phyloP scores from a whole-genome alignment of 2,113 vertebrate species.

The Aleadryas rufinucha region DNA sequence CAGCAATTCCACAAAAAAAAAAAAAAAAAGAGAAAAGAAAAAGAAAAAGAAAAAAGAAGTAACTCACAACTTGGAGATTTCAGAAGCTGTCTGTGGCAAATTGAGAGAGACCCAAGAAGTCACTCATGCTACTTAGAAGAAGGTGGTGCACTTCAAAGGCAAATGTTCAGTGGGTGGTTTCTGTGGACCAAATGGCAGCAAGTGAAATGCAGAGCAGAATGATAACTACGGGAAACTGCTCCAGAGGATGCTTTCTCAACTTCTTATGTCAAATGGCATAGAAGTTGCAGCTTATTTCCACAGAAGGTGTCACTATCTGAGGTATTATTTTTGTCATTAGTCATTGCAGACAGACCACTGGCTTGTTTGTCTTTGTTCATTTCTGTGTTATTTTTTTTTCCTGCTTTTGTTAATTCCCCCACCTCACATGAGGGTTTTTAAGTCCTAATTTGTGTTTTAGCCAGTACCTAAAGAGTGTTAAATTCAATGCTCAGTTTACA shows the following conservation, averaged over 20 bases:
- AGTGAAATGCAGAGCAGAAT: not conserved
- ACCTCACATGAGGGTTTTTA: not conserved
- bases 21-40: no score
- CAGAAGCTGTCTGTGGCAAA: not conserved
- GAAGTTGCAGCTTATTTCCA: not conserved
- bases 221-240: not conserved
- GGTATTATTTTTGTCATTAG: not conserved
- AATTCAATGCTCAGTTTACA: not conserved
- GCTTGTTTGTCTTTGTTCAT: rapidly evolving
- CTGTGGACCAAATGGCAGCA: not conserved
- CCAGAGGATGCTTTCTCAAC: not conserved
- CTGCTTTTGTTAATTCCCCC: not conserved
- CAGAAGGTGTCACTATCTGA: not conserved
- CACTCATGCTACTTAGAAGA: not conserved
- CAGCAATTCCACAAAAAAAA: not conserved
- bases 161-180: slow-evolving; percentile 53
- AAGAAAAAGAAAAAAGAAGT: not conserved
- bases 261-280: not conserved
- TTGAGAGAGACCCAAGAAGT: slow-evolving; percentile 32
- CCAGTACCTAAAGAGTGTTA: not conserved
- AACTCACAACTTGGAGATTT: not conserved
- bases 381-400: not conserved
- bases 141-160: not conserved
- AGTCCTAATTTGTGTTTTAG: not conserved
- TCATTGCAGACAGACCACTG: not conserved